These are phyloP conservation scores for Ptychodera flava DNA, from an alignment of 35 echinoderm and acorn worm species.

Conservation along the genomic window DNA sequence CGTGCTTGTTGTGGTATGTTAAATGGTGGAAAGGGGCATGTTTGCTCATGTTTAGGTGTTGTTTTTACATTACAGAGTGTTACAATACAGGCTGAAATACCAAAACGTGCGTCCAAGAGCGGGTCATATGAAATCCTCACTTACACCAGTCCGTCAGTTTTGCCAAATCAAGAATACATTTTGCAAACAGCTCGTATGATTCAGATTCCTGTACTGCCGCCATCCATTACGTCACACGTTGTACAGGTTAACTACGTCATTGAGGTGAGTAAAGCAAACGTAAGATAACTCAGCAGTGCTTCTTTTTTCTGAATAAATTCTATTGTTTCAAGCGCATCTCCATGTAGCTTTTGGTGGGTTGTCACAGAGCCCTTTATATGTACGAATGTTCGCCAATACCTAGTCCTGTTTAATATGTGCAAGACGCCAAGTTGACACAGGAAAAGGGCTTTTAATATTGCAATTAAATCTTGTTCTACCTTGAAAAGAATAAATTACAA, in stretches of 20 bases:
- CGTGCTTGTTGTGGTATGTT: no score
- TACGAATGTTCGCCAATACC: no score
- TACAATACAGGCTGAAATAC: constrained; percentile 54
- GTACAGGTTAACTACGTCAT: constrained; percentile 74
- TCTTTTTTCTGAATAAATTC: no score
- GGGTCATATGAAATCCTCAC: constrained; percentile 85
- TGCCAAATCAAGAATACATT: constrained; percentile 83
- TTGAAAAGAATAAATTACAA: no score
- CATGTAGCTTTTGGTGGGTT: no score
- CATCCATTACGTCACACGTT: constrained; percentile 50
- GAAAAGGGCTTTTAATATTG: no score
- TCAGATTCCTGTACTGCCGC: constrained; percentile 90
- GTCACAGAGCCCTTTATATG: no score
- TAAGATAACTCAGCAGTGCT: neutral
- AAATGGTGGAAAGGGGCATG: no score
- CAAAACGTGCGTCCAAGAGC: constrained; percentile 43
- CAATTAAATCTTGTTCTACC: no score
- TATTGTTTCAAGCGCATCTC: no score
- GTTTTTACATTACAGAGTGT: constrained; percentile 52
- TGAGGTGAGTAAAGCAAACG: constrained; percentile 50
- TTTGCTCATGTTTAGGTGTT: neutral
- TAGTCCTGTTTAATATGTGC: no score
- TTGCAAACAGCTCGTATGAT: constrained; percentile 88
- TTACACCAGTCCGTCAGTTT: constrained; percentile 81
- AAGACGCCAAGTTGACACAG: no score